Percentiles rank a stretch among this genome's conserved stretches.
phyloP scores from a whole-genome alignment of 2,888 invertebrate genomes.

The Trichopria drosophilae region DNA sequence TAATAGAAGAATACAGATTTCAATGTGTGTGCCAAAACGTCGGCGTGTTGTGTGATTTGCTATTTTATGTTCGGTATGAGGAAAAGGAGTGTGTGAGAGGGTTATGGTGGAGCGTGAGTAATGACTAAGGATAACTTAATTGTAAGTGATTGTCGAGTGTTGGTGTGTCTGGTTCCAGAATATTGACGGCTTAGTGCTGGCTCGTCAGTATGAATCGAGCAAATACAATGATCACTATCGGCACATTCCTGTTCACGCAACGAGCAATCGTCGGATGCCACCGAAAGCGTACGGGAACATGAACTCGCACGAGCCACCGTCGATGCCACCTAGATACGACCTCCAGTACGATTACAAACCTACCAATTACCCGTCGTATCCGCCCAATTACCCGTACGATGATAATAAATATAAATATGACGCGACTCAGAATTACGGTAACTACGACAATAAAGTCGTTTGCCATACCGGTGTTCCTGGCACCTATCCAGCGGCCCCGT shows the following conservation, averaged over 20 bases:
- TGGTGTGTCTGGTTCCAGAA: slow-evolving; percentile 58
- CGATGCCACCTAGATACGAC: slow-evolving; percentile 38
- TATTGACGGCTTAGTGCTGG: slow-evolving; percentile 59
- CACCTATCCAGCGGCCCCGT: slow-evolving; percentile 37
- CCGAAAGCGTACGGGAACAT: slow-evolving; percentile 31
- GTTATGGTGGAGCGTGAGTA: not conserved
- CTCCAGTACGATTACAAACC: slow-evolving; percentile 57
- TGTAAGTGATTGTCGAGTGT: slow-evolving; percentile 54
- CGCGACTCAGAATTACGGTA: slow-evolving; percentile 27
- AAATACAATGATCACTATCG: slow-evolving; percentile 56
- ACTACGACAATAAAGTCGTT: slow-evolving; percentile 18
- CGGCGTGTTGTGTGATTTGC: no score
- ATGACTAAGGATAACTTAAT: slow-evolving; percentile 23
- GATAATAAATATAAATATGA: slow-evolving; percentile 53
- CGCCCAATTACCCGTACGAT: slow-evolving; percentile 56
- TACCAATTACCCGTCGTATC: slow-evolving; percentile 56
- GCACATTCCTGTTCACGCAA: slow-evolving; percentile 54
- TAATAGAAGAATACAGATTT: no score
- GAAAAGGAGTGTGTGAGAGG: no score
- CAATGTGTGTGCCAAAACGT: no score
- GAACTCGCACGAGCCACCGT: slow-evolving; percentile 31
- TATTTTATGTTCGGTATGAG: no score
- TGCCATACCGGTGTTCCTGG: slow-evolving; percentile 6
- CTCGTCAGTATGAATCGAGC: slow-evolving; percentile 57
- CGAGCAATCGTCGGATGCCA: slow-evolving; percentile 53